Conservation (phyloP, 2,113 vertebrate species). For the Girardinichthys multiradiatus region DNA sequence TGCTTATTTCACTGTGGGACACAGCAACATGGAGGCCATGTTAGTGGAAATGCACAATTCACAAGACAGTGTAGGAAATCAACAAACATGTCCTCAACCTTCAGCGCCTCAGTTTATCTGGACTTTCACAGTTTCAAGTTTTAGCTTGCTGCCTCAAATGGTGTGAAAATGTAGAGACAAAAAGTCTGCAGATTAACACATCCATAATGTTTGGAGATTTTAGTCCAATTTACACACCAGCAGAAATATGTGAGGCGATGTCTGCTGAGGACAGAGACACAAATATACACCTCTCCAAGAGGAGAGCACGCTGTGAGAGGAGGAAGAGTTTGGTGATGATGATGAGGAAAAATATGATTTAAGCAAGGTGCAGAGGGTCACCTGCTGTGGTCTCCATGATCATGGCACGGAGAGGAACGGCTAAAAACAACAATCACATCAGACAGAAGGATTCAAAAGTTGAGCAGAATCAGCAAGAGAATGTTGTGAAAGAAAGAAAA, state of each 20-base stretch:
- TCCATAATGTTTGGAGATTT: background rate
- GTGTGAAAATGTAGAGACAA: background rate
- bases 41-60: conserved; percentile 52
- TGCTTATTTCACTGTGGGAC: too few species aligned
- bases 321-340: conserved; percentile 29
- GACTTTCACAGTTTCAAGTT: background rate
- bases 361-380: conserved; percentile 88
- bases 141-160: background rate
- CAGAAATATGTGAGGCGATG: conserved; percentile 21
- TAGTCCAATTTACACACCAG: background rate
- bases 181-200: background rate
- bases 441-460: conserved; percentile 64
- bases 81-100: conserved; percentile 40
- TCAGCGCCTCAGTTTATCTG: conserved; percentile 28
- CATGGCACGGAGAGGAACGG: conserved; percentile 93
- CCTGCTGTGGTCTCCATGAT: conserved; percentile 97
- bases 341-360: conserved; percentile 29
- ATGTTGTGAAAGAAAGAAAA: background rate
- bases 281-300: conserved; percentile 58
- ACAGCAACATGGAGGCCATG: conserved; percentile 9
- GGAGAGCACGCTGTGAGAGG: conserved; percentile 57
- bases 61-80: conserved; percentile 45
- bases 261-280: conserved; percentile 29
- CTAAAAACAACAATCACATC: conserved; percentile 89
- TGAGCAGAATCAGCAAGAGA: conserved; percentile 43